These are phyloP conservation scores for Prunella fulvescens DNA, from an alignment of 2,113 vertebrate genomes.

Conservation along the genomic window DNA sequence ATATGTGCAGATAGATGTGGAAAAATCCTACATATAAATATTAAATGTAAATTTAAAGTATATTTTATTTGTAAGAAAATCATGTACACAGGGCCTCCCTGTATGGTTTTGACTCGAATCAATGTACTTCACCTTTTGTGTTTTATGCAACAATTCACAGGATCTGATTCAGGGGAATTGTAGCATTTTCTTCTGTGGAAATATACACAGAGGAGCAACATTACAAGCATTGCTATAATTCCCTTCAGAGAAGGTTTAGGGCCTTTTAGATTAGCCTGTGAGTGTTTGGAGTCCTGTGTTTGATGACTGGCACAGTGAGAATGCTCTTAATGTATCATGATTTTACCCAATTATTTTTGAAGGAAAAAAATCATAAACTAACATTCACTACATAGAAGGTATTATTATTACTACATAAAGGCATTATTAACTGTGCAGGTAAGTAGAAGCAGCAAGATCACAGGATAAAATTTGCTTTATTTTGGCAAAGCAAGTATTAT, in stretches of 20 bases:
- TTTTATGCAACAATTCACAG: not conserved
- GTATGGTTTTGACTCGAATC: not conserved
- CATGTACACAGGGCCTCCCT: not conserved
- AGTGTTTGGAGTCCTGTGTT: not conserved
- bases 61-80: not conserved
- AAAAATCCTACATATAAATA: not conserved
- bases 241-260: not conserved
- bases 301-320: not conserved
- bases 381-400: not conserved
- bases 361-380: not conserved
- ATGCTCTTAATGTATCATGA: not conserved
- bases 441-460: not conserved
- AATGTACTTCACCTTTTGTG: not conserved
- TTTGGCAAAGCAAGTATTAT: not conserved
- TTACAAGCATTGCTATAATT: not conserved
- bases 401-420: not conserved
- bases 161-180: not conserved
- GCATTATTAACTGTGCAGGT: not conserved
- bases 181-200: not conserved
- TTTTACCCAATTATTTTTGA: not conserved
- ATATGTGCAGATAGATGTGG: not conserved
- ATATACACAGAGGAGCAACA: not conserved
- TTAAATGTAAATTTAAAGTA: not conserved
- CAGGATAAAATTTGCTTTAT: not conserved
- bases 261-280: not conserved